These are phyloP conservation scores for Hyppa rectilinea DNA, from an alignment of 2,888 invertebrate genomes.

Conservation along the genomic window DNA sequence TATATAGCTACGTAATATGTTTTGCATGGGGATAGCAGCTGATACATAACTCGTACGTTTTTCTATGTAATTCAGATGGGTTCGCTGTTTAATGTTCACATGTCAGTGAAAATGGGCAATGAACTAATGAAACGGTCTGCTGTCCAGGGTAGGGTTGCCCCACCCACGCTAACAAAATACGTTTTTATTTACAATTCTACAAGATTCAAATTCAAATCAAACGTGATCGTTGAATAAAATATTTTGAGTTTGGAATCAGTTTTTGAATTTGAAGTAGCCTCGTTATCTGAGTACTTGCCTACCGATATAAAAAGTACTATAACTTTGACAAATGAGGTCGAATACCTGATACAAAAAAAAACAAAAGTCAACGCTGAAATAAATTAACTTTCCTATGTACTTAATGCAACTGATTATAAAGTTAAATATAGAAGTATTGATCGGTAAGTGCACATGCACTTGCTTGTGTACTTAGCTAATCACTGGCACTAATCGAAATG, in stretches of 20 bases:
- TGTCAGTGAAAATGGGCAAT: slow-evolving; percentile 51
- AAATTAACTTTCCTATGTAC: background rate
- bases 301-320: too few relatives aligned
- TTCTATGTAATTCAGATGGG: slow-evolving; percentile 29
- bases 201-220: slow-evolving; percentile 10
- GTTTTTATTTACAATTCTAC: slow-evolving; percentile 4
- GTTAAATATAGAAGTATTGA: slow-evolving; percentile 42
- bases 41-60: slow-evolving; percentile 29
- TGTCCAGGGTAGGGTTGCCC: slow-evolving; percentile 55
- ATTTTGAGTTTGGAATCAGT: background rate
- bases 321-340: background rate
- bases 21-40: slow-evolving; percentile 14
- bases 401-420: slow-evolving; percentile 7
- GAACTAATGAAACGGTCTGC: slow-evolving; percentile 53
- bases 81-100: slow-evolving; percentile 37
- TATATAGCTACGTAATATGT: slow-evolving; percentile 25
- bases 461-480: slow-evolving; percentile 37
- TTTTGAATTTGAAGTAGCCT: slow-evolving; percentile 10
- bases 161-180: background rate
- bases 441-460: slow-evolving; percentile 49
- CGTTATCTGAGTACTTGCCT: background rate
- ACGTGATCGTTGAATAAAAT: slow-evolving; percentile 14
- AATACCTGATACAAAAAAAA: background rate
- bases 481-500: slow-evolving; percentile 41
- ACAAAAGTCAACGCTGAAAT: background rate